Conservation (phyloP, 2,797 vertebrate genomes). For the Sebastes glaucus region DNA sequence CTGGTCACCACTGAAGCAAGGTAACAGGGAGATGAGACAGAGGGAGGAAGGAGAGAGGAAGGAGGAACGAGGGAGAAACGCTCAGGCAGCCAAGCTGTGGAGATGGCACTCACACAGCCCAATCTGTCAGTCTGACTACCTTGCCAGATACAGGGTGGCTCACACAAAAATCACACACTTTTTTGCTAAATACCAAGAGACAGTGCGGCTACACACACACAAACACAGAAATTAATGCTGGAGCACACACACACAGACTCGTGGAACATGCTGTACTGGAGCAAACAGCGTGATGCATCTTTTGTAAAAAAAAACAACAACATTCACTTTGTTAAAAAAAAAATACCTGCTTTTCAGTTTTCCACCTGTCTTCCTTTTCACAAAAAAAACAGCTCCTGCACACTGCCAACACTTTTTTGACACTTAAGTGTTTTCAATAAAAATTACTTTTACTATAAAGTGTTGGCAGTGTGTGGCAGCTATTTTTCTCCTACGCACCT, state of each 20-base stretch:
- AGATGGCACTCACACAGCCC: constrained; percentile 76
- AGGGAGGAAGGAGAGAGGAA: constrained; percentile 36
- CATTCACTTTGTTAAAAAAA: not conserved
- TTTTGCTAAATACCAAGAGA: constrained; percentile 73
- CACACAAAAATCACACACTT: constrained; percentile 68
- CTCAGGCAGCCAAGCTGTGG: constrained; percentile 66
- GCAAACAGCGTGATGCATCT: constrained; percentile 9
- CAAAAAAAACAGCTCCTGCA: not conserved
- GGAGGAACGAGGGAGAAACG: constrained; percentile 50
- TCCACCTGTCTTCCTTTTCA: not conserved
- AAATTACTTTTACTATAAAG: not conserved
- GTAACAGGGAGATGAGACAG: constrained; percentile 51
- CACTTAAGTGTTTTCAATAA: not conserved
- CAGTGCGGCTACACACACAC: constrained; percentile 48
- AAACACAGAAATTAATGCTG: constrained; percentile 44
- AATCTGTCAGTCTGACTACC: constrained; percentile 81
- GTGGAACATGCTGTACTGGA: constrained; percentile 64
- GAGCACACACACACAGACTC: constrained; percentile 22
- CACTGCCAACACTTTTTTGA: not conserved
- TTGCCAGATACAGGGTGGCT: constrained; percentile 75
- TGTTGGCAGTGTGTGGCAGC: not conserved
- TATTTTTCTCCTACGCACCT: not conserved
- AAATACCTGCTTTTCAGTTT: constrained; percentile 6
- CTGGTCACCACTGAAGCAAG: constrained; percentile 60
- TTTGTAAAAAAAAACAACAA: not conserved